phyloP scores from a whole-genome alignment of 2,113 vertebrate genomes.

The Perca schrenkii region DNA sequence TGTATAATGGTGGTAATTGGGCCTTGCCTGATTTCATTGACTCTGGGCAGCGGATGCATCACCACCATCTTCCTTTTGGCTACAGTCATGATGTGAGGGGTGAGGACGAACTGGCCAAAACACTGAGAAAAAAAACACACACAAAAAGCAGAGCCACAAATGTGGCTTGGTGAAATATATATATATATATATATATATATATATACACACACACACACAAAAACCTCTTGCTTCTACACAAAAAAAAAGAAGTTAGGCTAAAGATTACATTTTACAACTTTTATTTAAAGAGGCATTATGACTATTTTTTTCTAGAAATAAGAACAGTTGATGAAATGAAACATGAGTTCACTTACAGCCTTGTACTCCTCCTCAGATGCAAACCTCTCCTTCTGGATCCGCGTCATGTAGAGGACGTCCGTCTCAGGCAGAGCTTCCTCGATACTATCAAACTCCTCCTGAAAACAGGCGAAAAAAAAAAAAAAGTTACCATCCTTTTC shows the following conservation, averaged over 20 bases:
- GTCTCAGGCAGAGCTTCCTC: conserved; percentile 95
- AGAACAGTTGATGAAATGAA: neutral
- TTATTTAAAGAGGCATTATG: neutral
- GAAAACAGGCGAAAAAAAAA: neutral
- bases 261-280: neutral
- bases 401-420: conserved; percentile 95
- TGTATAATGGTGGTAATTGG: neutral
- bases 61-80: conserved; percentile 99
- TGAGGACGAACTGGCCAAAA: conserved; percentile 96
- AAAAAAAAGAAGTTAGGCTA: neutral
- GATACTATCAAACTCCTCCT: conserved; percentile 96
- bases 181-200: too few relatives aligned
- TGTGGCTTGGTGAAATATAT: neutral
- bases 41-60: conserved; percentile 96
- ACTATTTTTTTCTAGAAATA: neutral
- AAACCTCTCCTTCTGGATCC: conserved; percentile 97
- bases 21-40: conserved; percentile 96
- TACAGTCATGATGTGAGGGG: conserved; percentile 97
- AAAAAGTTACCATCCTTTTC: neutral
- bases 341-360: conserved; percentile 83
- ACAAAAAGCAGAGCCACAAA: neutral
- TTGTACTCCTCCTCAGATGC: conserved; percentile 88
- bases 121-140: conserved; percentile 81
- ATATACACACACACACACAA: too few relatives aligned
- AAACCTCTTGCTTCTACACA: too few relatives aligned